These are phyloP conservation scores for Lordiphosa fenestrarum DNA, from an alignment of 2,888 invertebrate species.

Conservation along the genomic window DNA sequence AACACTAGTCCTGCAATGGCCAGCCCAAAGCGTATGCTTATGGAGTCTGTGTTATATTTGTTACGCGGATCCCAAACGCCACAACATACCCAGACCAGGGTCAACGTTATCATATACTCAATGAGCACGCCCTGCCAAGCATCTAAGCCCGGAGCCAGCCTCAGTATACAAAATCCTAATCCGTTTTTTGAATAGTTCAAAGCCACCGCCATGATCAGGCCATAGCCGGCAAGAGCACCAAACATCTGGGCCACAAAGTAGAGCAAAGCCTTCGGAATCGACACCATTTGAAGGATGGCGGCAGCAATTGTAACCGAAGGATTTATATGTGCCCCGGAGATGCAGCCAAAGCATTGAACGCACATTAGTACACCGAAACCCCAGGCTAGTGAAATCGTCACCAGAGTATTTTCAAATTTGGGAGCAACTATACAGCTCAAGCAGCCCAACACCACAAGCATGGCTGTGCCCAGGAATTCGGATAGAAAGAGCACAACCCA, in stretches of 20 bases:
- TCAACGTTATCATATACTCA: conserved; percentile 84
- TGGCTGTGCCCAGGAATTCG: conserved; percentile 85
- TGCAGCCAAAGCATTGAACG: conserved; percentile 87
- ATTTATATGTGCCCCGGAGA: conserved; percentile 89
- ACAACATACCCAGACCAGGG: conserved; percentile 84
- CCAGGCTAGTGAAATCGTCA: neutral
- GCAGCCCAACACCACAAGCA: conserved; percentile 86
- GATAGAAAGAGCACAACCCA: conserved; percentile 78
- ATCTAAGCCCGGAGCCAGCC: neutral
- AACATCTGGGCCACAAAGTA: conserved; percentile 84
- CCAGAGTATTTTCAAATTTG: neutral
- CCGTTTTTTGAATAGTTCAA: neutral
- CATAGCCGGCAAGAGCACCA: conserved; percentile 86
- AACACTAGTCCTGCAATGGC: conserved; percentile 80
- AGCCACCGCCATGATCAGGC: conserved; percentile 82
- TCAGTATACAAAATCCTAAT: neutral
- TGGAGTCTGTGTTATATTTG: conserved; percentile 83
- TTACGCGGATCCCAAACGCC: conserved; percentile 87
- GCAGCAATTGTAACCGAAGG: conserved; percentile 86
- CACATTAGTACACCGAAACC: conserved; percentile 85
- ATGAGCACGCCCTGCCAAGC: conserved; percentile 82
- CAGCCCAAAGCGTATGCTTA: conserved; percentile 84
- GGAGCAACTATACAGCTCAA: conserved; percentile 82
- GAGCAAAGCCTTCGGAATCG: conserved; percentile 80
- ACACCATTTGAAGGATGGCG: conserved; percentile 72